Conservation (phyloP, 1,140 invertebrate genomes). For the Ceratina calcarata region DNA sequence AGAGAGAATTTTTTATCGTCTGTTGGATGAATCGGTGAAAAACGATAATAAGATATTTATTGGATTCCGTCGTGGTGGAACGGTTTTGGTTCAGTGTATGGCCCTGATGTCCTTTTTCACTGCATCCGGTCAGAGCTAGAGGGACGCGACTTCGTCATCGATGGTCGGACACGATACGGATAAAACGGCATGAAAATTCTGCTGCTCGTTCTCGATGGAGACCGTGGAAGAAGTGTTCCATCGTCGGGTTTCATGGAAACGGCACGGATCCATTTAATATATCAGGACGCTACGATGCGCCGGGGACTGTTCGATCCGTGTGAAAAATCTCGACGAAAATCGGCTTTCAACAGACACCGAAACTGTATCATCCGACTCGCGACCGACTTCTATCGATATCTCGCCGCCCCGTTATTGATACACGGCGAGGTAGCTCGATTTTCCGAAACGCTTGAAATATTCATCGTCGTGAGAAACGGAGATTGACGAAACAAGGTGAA, state of each 20-base stretch:
- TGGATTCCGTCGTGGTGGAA: too few species aligned
- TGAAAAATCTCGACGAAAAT: constrained; percentile 31
- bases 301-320: constrained; percentile 12
- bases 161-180: constrained; percentile 52
- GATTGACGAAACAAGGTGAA: neutral
- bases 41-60: too few species aligned
- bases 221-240: constrained; percentile 52
- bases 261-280: constrained; percentile 66
- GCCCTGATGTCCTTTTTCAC: neutral
- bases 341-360: constrained; percentile 20
- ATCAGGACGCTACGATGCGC: constrained; percentile 22
- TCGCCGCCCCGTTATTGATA: neutral
- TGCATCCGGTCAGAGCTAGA: neutral
- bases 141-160: constrained; percentile 49
- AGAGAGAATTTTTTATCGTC: too few species aligned
- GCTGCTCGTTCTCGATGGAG: neutral
- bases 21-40: too few species aligned
- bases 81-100: too few species aligned
- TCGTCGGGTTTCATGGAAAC: constrained; percentile 58
- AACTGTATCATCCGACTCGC: constrained; percentile 11
- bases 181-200: constrained; percentile 46
- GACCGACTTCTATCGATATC: neutral
- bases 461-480: neutral
- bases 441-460: constrained; percentile 14
- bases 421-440: neutral